Base-by-base conservation (phyloP, 2,888 invertebrate species). In the Lithophane ornitopus region DNA sequence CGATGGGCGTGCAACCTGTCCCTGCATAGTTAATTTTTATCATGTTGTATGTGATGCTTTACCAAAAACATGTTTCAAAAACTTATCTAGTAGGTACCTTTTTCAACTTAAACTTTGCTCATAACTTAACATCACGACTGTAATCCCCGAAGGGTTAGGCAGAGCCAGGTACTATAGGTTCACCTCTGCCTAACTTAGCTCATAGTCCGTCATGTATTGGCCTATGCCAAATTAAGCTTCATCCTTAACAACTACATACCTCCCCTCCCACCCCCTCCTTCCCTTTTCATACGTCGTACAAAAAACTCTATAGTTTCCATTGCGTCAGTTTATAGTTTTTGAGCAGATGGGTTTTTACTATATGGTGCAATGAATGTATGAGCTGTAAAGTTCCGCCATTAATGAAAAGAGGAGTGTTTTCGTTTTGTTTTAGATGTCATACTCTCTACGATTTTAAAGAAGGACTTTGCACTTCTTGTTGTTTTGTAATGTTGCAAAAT, bases 1-100 rank as follows among this genome's bases (percentile, higher is more conserved):
- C 67, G 59, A 78, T 74, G 78, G 70, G 70, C 68, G 70, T 68
- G 74, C 74, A 78, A 58, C 69, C 58, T 67, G 58, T 76, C 22
- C 58, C 44, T 68, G 62, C 70, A 68, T 80, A 59, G 58, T 76
- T 19, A 58, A 49, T 68, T 70, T 78, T 68, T 81, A 63, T 63
- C 52, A 26, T 52, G n/a, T 28, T 78, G 7, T 59, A n/a, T 58
- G 6, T 63, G 28, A 28, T 19, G 54, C 9, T 71, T 54, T 49
- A 41, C 34, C 28, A 59, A 16, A 46, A 52, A 58, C 16, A 28
- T 39, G 26, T 63, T 46, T 46, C 3, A 19, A n/a, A 59, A 28
- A 19, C 12, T 28, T 7, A 39, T 16, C n/a, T 1, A 16, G 22
- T 16, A 58, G 16, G 34, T 22, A n/a, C 9, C 22, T 19, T 59